Evolutionary conservation across 2,113 vertebrate species (phyloP), one percentile per base, ranked within the genome.

Genomic region (Megaptera novaeangliae): DNA sequence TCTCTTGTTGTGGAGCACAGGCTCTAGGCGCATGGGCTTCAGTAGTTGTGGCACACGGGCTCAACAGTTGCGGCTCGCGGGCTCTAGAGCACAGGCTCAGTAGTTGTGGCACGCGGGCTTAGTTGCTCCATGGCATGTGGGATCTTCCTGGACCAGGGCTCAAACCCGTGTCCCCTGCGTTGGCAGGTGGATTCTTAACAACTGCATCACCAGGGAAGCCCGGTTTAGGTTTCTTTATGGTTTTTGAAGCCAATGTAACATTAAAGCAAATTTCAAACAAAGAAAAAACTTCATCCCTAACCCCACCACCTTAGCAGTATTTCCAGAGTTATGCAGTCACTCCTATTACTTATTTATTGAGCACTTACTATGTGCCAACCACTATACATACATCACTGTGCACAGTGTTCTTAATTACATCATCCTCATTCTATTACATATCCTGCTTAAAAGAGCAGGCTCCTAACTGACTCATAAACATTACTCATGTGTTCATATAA

Each of bases 1-100:
- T 52, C 52, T 52, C 52, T 52, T 52, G 15, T 52, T 52, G 52
- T 5, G 52, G 15, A 52, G 52, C 52, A 52, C 15, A 18, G 15
- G 15, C 15, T 52, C 52, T 52, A 18, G 52, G 52, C 52, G 0
- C 5, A 1, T 1, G 0, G 49, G 49, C 49, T 52, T 52, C 49
- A 52, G 49, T 5, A 15, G 49, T 15, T 52, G 49, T 52, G 49
- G 46, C 46, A 49, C 13, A 3, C 46, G 11, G 49, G 49, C 49
- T 49, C 49, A 49, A 14, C 15, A 49, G 49, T 49, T 49, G 14
- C 0, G 49, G 49, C 49, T 17, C 15, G 1, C 1, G 15, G 52
- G 52, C 14, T 52, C 49, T 52, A 52, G 49, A 52, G 49, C 5
- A 4, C 49, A 52, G 15, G 49, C 52, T 52, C 52, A 52, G 52